Conservation (phyloP, 2,888 invertebrate genomes). For the Andrena hattorfiana region DNA sequence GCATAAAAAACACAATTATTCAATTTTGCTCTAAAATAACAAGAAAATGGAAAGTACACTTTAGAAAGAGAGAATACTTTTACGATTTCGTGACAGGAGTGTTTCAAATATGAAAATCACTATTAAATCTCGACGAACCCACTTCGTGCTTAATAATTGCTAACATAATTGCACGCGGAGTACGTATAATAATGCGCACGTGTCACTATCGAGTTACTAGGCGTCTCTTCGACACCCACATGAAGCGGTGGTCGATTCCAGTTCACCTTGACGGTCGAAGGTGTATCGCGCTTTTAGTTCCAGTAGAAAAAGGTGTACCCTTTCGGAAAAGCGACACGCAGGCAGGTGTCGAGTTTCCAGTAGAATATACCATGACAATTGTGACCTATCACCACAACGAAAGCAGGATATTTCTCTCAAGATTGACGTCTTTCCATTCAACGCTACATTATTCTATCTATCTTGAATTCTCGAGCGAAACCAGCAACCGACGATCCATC, state of each 20-base stretch:
- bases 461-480: neutral
- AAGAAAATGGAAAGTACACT: too few species aligned
- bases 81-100: neutral
- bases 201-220: conserved; percentile 68
- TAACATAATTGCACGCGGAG: neutral
- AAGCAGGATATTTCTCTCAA: neutral
- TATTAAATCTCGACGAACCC: neutral
- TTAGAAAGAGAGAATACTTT: neutral
- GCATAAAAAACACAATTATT: neutral
- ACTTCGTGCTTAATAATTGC: neutral
- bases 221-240: conserved; percentile 78
- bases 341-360: conserved; percentile 56
- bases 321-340: conserved; percentile 72
- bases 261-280: conserved; percentile 81
- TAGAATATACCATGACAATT: conserved; percentile 36
- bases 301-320: conserved; percentile 68
- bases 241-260: conserved; percentile 71
- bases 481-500: neutral
- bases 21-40: too few species aligned
- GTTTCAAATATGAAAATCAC: neutral
- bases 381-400: conserved; percentile 18
- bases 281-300: conserved; percentile 67
- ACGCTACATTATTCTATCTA: neutral
- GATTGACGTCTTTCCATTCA: neutral
- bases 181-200: conserved; percentile 38